A percentile compares a stretch with the other conserved stretches of the same genome.
Conservation (phyloP, 64 coral and sea anemone genomes). For the Cladopsammia gracilis region DNA sequence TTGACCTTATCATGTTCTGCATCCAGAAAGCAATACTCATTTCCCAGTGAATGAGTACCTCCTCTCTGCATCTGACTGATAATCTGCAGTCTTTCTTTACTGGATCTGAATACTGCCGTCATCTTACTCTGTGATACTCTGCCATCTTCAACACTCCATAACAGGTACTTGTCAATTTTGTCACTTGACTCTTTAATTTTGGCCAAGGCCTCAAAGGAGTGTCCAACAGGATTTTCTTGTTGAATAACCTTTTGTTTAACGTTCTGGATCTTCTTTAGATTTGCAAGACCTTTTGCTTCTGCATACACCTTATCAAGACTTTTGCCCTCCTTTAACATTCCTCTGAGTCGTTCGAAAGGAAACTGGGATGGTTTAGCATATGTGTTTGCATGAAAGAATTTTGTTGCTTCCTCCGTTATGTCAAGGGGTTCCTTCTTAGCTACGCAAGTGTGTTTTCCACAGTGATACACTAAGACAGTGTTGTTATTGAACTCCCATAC, state of each 20-base stretch:
- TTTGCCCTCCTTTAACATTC: constrained; percentile 40
- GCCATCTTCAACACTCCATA: constrained; percentile 70
- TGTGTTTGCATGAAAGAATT: constrained; percentile 60
- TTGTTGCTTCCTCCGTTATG: constrained; percentile 1
- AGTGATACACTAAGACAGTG: constrained; percentile 52
- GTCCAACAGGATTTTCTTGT: constrained; percentile 62
- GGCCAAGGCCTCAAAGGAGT: constrained; percentile 81
- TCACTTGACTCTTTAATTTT: constrained; percentile 71
- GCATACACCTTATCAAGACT: constrained; percentile 15
- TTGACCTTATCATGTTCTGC: constrained; percentile 40
- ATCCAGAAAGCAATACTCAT: constrained; percentile 53
- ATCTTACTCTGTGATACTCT: constrained; percentile 34
- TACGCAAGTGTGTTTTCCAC: constrained; percentile 52
- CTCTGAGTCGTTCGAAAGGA: constrained; percentile 39
- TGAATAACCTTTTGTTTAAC: constrained; percentile 81
- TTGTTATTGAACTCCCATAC: constrained; percentile 60
- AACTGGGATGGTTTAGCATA: constrained; percentile 57
- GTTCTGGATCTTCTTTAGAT: constrained; percentile 81
- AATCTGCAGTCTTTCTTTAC: constrained; percentile 23
- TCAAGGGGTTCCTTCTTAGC: neutral
- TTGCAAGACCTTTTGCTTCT: constrained; percentile 23
- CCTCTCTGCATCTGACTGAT: neutral
- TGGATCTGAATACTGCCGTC: constrained; percentile 49
- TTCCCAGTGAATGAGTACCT: neutral
- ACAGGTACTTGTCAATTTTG: constrained; percentile 38